Evolutionary conservation across 2,797 vertebrate species (phyloP).

Genomic region (Sebastes hubbsi): DNA sequence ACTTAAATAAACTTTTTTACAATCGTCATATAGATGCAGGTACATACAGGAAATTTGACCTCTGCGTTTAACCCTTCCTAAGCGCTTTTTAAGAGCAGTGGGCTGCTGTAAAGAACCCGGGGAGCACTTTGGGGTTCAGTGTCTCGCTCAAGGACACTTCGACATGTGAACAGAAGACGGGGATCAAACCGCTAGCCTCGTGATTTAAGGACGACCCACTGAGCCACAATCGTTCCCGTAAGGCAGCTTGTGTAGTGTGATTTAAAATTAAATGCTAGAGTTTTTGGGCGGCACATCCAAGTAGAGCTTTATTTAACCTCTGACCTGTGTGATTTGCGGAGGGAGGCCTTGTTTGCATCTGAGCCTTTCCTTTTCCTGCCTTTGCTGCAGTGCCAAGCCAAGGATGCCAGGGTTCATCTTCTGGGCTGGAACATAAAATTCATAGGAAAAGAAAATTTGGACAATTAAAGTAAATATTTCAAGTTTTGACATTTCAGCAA

Average conservation of each 20-base stretch:
- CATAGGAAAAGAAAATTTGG: constrained; percentile 23
- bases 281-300: neutral
- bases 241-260: neutral
- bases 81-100: too few relatives aligned
- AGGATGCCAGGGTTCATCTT: constrained; percentile 71
- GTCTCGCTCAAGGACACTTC: too few relatives aligned
- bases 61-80: too few relatives aligned
- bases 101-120: too few relatives aligned
- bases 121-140: too few relatives aligned
- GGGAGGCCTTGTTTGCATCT: constrained; percentile 91
- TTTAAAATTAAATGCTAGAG: neutral
- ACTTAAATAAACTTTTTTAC: neutral
- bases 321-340: constrained; percentile 90
- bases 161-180: too few relatives aligned
- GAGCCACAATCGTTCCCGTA: too few relatives aligned
- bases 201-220: too few relatives aligned
- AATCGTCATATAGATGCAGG: too few relatives aligned
- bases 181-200: too few relatives aligned
- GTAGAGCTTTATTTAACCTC: constrained; percentile 66
- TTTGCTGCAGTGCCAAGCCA: constrained; percentile 83
- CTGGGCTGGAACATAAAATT: constrained; percentile 69
- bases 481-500: constrained; percentile 28
- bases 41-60: too few relatives aligned
- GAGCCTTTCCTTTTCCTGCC: constrained; percentile 92
- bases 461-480: neutral